Conservation (phyloP, 2,113 vertebrate species). For the Callorhinus ursinus region DNA sequence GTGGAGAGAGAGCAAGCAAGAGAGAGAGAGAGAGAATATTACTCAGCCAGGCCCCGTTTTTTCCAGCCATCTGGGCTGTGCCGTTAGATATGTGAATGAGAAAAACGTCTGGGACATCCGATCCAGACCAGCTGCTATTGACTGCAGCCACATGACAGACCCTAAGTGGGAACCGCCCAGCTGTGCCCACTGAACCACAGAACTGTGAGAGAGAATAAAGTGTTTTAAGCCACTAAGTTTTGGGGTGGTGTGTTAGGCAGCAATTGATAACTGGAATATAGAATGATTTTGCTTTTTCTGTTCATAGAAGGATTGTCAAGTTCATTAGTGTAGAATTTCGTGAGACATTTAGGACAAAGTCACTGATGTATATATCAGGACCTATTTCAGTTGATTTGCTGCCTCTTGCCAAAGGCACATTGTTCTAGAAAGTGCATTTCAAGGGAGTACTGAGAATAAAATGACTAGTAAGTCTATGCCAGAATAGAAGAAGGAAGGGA, state of each 20-base stretch:
- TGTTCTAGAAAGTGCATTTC: not conserved
- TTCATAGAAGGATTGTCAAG: not conserved
- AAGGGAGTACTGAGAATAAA: not conserved
- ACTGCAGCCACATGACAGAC: not conserved
- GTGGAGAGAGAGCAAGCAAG: not conserved
- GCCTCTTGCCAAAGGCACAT: not conserved
- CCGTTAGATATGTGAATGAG: not conserved
- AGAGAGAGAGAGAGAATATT: not conserved
- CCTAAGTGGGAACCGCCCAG: not conserved
- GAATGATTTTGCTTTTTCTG: not conserved
- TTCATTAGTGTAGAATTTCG: not conserved
- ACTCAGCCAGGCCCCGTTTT: not conserved
- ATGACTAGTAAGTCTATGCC: not conserved
- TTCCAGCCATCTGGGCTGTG: not conserved
- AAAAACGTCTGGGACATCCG: not conserved
- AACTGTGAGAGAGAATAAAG: not conserved
- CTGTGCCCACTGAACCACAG: not conserved
- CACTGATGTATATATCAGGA: not conserved
- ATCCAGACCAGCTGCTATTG: not conserved
- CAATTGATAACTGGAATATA: not conserved
- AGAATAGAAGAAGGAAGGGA: not conserved
- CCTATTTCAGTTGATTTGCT: not conserved
- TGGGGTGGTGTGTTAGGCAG: not conserved
- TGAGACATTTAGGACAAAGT: constrained; percentile 20
- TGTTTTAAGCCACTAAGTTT: not conserved